These are phyloP conservation scores for Capreolus pygargus DNA, from an alignment of 2,113 vertebrate species.

Conservation along the genomic window DNA sequence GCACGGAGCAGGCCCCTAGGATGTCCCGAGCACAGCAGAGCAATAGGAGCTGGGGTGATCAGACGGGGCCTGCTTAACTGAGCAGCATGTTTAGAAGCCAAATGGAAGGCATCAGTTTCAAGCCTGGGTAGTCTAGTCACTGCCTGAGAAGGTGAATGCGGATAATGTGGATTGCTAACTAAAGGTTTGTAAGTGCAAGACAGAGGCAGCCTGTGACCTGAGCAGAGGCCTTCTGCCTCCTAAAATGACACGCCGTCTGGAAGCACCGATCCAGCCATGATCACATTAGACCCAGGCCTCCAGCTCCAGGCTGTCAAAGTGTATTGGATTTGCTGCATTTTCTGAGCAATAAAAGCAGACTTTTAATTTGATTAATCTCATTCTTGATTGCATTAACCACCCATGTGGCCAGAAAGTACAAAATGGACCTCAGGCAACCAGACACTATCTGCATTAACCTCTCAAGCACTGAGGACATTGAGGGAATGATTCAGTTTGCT, in stretches of 20 bases:
- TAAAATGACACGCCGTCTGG: slow-evolving; percentile 1
- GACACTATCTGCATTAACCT: slow-evolving; percentile 66
- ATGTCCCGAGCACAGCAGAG: neutral
- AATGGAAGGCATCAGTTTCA: neutral
- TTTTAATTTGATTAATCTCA: slow-evolving; percentile 80
- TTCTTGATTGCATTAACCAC: slow-evolving; percentile 73
- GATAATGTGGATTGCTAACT: neutral
- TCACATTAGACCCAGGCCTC: slow-evolving; percentile 73
- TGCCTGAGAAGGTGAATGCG: neutral
- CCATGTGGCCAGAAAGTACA: slow-evolving; percentile 72
- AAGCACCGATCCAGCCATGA: slow-evolving; percentile 25
- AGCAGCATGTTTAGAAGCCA: neutral
- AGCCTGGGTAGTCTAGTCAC: neutral
- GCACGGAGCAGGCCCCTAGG: neutral
- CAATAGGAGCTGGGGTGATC: neutral
- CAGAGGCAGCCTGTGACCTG: slow-evolving; percentile 32
- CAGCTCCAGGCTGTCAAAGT: slow-evolving; percentile 73
- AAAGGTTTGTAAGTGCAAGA: slow-evolving; percentile 40
- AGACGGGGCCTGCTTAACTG: neutral
- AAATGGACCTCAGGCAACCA: slow-evolving; percentile 68
- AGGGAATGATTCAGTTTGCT: slow-evolving; percentile 64
- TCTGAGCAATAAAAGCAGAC: slow-evolving; percentile 58
- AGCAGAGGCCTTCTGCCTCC: slow-evolving; percentile 51
- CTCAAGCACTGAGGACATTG: slow-evolving; percentile 48
- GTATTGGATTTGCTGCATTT: slow-evolving; percentile 74